Evolutionary conservation across 2,113 vertebrate species (phyloP).

Genomic region (Heterochromis multidens): DNA sequence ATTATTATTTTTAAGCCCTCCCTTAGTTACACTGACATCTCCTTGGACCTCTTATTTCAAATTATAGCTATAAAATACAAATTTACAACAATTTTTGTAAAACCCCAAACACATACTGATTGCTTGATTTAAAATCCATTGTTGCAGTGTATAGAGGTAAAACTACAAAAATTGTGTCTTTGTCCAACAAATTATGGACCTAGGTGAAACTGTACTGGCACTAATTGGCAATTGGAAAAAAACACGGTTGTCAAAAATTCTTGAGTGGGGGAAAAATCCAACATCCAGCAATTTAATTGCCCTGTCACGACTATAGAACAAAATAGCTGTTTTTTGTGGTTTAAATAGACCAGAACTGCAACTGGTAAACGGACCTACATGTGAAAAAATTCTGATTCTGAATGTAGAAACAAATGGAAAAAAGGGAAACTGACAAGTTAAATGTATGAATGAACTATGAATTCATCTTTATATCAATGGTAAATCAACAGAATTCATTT

Average conservation of each 20-base stretch:
- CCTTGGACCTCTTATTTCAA: not conserved
- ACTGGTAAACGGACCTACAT: not conserved
- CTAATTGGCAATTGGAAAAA: not conserved
- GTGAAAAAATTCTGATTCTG: not conserved
- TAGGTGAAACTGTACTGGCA: not conserved
- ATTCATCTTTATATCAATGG: not conserved
- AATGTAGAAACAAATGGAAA: not conserved
- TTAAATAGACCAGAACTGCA: not conserved
- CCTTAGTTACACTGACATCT: not conserved
- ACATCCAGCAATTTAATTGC: not conserved
- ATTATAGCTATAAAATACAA: not conserved
- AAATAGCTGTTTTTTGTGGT: not conserved
- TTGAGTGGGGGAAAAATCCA: not conserved
- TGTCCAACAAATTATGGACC: not conserved
- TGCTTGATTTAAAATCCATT: not conserved
- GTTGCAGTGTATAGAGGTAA: not conserved
- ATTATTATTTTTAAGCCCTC: no score
- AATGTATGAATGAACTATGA: not conserved
- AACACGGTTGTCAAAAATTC: not conserved
- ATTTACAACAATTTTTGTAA: not conserved
- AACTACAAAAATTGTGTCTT: not conserved
- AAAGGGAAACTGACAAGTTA: not conserved
- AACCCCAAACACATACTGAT: not conserved
- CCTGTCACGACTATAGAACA: no score
- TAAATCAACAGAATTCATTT: constrained; percentile 4